phyloP scores from a whole-genome alignment of 2,113 vertebrate species.

The Neolamprologus cancellatus region DNA sequence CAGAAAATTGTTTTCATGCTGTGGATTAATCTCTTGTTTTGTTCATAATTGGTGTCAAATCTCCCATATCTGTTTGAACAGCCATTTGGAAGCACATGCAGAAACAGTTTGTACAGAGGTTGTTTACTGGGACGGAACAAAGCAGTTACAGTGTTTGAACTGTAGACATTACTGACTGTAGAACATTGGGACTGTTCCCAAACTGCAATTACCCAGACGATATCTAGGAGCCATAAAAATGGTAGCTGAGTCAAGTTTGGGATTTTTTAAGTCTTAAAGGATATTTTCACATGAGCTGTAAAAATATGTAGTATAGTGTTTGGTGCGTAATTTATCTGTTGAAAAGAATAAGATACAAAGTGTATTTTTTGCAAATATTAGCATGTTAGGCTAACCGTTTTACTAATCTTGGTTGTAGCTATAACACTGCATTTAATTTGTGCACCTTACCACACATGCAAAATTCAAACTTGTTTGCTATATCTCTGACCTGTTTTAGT shows the following conservation, averaged over 20 bases:
- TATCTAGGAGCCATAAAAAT: not conserved
- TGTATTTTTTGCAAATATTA: not conserved
- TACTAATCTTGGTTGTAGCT: not conserved
- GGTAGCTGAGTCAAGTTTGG: not conserved
- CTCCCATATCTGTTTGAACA: constrained; percentile 46
- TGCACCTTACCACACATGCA: not conserved
- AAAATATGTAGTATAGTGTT: not conserved
- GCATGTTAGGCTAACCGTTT: not conserved
- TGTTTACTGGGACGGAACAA: constrained; percentile 13
- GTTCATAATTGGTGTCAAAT: constrained; percentile 34
- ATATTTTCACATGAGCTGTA: not conserved
- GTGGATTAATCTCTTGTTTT: constrained; percentile 30
- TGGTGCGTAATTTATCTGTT: not conserved
- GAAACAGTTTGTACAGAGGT: constrained; percentile 20
- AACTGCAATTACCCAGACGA: not conserved
- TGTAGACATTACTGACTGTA: not conserved
- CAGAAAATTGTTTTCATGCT: constrained; percentile 32
- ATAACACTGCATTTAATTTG: not conserved
- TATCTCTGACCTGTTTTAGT: not conserved
- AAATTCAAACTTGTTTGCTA: not conserved
- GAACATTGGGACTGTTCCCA: not conserved
- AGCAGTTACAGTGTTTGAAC: constrained; percentile 18
- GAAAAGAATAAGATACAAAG: not conserved
- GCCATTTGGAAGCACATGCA: constrained; percentile 18
- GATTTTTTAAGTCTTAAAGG: not conserved